Percentiles rank a stretch among this genome's conserved stretches.
Evolutionary conservation across 2,888 invertebrate genomes (phyloP).

Genomic region (Oxystoma pomonae): DNA sequence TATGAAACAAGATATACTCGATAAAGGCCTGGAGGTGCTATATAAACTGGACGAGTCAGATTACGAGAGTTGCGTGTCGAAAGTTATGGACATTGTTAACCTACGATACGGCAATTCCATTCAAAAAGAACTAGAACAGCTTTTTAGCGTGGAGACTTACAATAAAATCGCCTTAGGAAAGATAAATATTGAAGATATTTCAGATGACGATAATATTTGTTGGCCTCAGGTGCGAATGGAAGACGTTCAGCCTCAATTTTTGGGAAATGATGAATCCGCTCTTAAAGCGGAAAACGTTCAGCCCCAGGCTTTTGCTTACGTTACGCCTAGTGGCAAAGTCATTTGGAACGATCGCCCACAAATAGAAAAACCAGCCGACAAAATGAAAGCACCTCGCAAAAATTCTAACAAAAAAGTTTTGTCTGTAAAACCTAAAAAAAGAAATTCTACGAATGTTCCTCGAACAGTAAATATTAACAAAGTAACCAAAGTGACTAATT

Average conservation of each 20-base stretch:
- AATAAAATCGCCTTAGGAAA: constrained; percentile 5
- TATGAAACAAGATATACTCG: constrained; percentile 11
- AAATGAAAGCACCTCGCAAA: too few relatives aligned
- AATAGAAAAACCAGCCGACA: too few relatives aligned
- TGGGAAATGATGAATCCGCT: background rate
- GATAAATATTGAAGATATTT: background rate
- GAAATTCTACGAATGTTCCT: too few relatives aligned
- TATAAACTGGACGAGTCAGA: constrained; percentile 7
- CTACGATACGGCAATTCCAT: constrained; percentile 12
- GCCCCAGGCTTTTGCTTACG: background rate
- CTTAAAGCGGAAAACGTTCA: background rate
- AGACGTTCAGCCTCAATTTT: background rate
- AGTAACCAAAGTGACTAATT: too few relatives aligned
- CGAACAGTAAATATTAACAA: too few relatives aligned
- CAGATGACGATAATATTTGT: background rate
- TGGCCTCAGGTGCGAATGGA: background rate
- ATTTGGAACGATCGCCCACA: too few relatives aligned
- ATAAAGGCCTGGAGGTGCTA: constrained; percentile 15
- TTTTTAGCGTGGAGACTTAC: constrained; percentile 11
- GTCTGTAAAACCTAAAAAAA: too few relatives aligned
- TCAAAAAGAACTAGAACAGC: constrained; percentile 4
- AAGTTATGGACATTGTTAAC: constrained; percentile 14
- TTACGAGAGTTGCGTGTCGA: background rate
- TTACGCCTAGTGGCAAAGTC: background rate
- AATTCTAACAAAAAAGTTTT: too few relatives aligned